A percentile compares a stretch with the other conserved stretches of the same genome.
These are phyloP conservation scores for Phymorhynchus buccinoides DNA, from an alignment of 1,140 invertebrate genomes.

Conservation along the genomic window DNA sequence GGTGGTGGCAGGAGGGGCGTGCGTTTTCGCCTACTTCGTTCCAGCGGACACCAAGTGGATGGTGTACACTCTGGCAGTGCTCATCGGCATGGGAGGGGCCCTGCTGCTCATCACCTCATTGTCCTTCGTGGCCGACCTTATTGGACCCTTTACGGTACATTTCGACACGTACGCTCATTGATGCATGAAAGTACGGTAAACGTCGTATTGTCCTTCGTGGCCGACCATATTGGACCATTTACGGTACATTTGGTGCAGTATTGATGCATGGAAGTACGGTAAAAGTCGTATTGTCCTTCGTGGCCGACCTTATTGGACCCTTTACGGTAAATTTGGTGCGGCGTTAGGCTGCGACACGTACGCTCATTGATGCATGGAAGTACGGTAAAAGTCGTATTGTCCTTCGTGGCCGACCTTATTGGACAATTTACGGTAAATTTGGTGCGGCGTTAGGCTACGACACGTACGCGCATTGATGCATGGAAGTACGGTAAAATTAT, in stretches of 20 bases:
- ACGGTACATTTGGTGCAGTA: conserved; percentile 74
- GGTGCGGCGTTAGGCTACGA: too few species aligned
- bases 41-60: conserved; percentile 37
- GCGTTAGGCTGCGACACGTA: too few species aligned
- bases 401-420: conserved; percentile 92
- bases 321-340: conserved; percentile 78
- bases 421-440: conserved; percentile 82
- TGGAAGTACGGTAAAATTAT: neutral
- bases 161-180: too few species aligned
- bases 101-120: conserved; percentile 91
- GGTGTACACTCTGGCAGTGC: conserved; percentile 61
- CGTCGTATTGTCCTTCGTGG: conserved; percentile 85
- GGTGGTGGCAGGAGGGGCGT: conserved; percentile 79
- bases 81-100: conserved; percentile 88
- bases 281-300: conserved; percentile 89
- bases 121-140: conserved; percentile 90
- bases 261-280: neutral
- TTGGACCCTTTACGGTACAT: conserved; percentile 86
- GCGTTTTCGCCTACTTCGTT: conserved; percentile 79
- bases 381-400: too few species aligned
- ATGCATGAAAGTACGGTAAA: neutral
- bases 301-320: conserved; percentile 90
- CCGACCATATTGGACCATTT: conserved; percentile 90
- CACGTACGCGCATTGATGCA: too few species aligned
- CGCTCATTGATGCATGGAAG: neutral